phyloP scores from a whole-genome alignment of 2,113 vertebrate genomes.

The Tricholaema leucomelas region DNA sequence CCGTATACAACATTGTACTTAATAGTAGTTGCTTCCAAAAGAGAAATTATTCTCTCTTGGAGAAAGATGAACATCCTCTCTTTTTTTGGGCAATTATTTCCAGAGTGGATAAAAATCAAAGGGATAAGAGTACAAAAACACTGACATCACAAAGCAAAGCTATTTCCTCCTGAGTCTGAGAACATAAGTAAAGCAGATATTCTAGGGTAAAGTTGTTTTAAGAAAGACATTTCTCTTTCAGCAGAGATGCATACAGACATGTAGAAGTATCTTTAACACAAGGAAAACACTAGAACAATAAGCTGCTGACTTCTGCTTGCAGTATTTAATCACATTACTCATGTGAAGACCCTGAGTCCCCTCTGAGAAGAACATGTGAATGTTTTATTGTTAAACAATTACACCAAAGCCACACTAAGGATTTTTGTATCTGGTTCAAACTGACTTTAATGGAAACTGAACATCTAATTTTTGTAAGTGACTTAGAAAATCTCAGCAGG shows the following conservation, averaged over 20 bases:
- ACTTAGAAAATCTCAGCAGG: slow-evolving; percentile 3
- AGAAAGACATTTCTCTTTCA: neutral
- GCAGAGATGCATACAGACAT: neutral
- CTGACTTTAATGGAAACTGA: slow-evolving; percentile 15
- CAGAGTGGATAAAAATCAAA: neutral
- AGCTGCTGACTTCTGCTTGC: neutral
- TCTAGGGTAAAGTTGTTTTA: neutral
- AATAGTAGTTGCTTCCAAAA: neutral
- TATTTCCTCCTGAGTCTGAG: neutral
- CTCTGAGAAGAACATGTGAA: neutral
- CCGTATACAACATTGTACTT: too few relatives aligned
- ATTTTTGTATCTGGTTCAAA: slow-evolving; percentile 7
- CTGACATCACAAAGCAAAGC: neutral
- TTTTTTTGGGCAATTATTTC: neutral
- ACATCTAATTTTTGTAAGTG: neutral
- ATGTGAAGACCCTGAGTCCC: neutral
- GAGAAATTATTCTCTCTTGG: neutral
- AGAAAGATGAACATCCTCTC: neutral
- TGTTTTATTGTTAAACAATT: slow-evolving; percentile 12
- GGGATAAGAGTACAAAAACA: neutral
- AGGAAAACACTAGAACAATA: neutral
- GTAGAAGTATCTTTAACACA: neutral
- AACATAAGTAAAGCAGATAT: neutral
- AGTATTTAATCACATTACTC: neutral
- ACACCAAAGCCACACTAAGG: neutral